Base-by-base conservation (phyloP, 2,113 vertebrate species). In the Trinectes maculatus region DNA sequence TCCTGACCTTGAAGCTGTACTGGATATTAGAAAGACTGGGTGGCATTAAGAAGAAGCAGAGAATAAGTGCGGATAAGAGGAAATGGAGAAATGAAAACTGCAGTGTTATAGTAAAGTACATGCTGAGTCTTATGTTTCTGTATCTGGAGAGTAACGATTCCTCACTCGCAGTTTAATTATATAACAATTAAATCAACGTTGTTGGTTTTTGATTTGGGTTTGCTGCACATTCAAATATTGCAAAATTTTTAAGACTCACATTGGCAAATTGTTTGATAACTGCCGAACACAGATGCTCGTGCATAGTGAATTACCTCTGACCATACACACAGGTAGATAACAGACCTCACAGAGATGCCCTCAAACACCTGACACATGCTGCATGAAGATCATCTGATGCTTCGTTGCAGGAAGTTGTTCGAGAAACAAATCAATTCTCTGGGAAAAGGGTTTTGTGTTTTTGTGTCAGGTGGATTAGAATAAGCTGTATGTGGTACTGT, bases 1-100 rank as follows among this genome's bases (percentile, higher is more conserved):
- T 75, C 47, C 52, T 86, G 85, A 87, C 90, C 87, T 89, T 84
- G 76, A 53, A 65, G 76, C 51, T 49, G 12, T 28, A 49, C 1
- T 34, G 66, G 66, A 62, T 57, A 68, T 71, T 37, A 63, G 36
- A 60, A 60, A 39, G 57, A 80, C 59, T 40, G 47, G 37, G 74
- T 74, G 37, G 42, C 74, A 77, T 79, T 69, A 77, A 77, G 19
- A 9, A 18, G 47, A 9, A 18, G 48, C 29, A 16, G n/a, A 48
- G 55, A 62, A 61, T 57, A 77, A 29, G 42, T 58, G 61, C 61
- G 62, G 61, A 73, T 48, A 71, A 55, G 37, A 34, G 26, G 28
- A 68, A 69, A 71, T 36, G 6, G 4, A 29, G 69, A 51, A 49
- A 25, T 34, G 42, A 70, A 72, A 80, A 71, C 29, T 44, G 1